A percentile compares a stretch with the other conserved stretches of the same genome.
phyloP scores from a whole-genome alignment of 2,113 vertebrate genomes.

The Aegithalos caudatus region DNA sequence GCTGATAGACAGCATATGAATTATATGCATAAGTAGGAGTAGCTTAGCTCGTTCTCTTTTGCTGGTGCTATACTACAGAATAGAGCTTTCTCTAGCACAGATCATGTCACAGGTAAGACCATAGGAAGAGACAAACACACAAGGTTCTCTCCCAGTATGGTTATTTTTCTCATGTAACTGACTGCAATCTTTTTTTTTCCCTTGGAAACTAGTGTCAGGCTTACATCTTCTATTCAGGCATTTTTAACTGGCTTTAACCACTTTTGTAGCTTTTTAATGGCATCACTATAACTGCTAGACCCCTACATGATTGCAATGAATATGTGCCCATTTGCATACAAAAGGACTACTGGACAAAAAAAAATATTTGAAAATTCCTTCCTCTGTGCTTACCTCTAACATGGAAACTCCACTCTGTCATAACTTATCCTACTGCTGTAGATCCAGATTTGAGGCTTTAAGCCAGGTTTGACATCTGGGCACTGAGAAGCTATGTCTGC shows the following conservation, averaged over 20 bases:
- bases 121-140: neutral
- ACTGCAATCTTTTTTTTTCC: neutral
- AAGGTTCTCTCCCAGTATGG: neutral
- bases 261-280: neutral
- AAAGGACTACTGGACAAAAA: neutral
- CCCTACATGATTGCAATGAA: neutral
- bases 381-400: neutral
- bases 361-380: neutral
- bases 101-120: accelerated
- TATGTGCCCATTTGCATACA: neutral
- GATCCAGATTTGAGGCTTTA: neutral
- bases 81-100: neutral
- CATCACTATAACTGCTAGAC: neutral
- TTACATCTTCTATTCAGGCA: neutral
- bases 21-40: neutral
- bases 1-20: neutral
- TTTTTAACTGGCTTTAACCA: neutral
- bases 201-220: neutral
- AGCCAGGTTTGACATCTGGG: neutral
- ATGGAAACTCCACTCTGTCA: neutral
- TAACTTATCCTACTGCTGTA: neutral
- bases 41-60: neutral
- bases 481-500: neutral
- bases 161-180: neutral
- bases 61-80: neutral